Percentiles rank a stretch among this genome's conserved stretches.
Evolutionary conservation across 2,888 invertebrate genomes (phyloP).

Genomic region (Tipula unca): DNA sequence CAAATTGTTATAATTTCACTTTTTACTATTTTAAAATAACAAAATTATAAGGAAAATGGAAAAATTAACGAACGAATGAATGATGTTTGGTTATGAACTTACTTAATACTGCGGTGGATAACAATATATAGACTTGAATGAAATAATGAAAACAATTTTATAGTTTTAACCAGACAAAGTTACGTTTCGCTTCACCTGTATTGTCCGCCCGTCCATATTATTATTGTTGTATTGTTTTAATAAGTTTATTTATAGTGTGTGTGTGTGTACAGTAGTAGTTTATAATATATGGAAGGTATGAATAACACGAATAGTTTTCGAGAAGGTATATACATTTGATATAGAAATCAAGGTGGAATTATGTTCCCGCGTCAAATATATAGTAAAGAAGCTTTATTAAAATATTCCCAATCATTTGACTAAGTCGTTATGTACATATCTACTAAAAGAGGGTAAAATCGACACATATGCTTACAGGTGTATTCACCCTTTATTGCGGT

Average conservation of each 20-base stretch:
- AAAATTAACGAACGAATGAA: background rate
- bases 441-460: background rate
- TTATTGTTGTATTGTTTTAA: slow-evolving; percentile 9
- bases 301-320: background rate
- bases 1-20: background rate
- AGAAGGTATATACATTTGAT: no score
- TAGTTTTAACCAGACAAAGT: background rate
- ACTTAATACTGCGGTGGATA: background rate
- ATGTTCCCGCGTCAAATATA: background rate
- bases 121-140: background rate
- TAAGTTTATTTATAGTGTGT: background rate
- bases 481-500: background rate
- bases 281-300: background rate
- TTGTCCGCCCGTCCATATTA: slow-evolving; percentile 21
- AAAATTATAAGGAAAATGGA: background rate
- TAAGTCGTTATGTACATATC: background rate
- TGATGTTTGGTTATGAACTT: background rate
- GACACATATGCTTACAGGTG: background rate
- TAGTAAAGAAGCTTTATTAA: background rate
- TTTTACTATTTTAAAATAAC: background rate
- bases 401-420: background rate
- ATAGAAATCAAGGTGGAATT: background rate
- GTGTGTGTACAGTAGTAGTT: background rate
- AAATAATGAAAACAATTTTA: background rate
- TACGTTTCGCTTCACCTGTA: slow-evolving; percentile 25